phyloP scores from a whole-genome alignment of 1,140 invertebrate genomes.

The Heliconius hermathena region DNA sequence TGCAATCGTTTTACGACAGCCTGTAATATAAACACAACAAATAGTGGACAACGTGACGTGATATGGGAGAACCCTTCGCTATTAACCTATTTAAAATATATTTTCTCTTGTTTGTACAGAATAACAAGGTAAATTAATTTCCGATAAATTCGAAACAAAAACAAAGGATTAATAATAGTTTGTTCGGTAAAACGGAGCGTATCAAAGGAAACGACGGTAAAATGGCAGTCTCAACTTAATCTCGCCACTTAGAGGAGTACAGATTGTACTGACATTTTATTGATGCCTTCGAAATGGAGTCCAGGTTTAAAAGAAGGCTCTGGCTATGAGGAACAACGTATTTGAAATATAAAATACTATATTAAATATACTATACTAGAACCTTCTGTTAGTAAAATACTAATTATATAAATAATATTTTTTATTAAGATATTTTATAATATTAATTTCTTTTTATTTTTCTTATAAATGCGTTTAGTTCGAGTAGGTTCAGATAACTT shows the following conservation, averaged over 20 bases:
- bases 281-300: slow-evolving; percentile 42
- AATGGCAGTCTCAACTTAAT: slow-evolving; percentile 45
- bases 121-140: slow-evolving; percentile 7
- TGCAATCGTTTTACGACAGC: too few relatives aligned
- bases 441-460: too few relatives aligned
- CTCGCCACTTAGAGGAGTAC: slow-evolving; percentile 41
- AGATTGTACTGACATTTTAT: slow-evolving; percentile 48
- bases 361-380: too few relatives aligned
- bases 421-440: too few relatives aligned
- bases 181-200: slow-evolving; percentile 33
- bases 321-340: not conserved
- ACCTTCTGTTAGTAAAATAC: too few relatives aligned
- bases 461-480: too few relatives aligned
- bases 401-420: too few relatives aligned
- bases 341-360: not conserved
- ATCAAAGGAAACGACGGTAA: slow-evolving; percentile 43
- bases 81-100: not conserved
- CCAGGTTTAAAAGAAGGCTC: slow-evolving; percentile 2
- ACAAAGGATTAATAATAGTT: slow-evolving; percentile 42
- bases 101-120: not conserved
- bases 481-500: too few relatives aligned
- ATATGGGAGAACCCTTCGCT: not conserved
- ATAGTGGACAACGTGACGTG: not conserved
- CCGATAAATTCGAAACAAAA: slow-evolving; percentile 24
- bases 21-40: not conserved